phyloP scores from a whole-genome alignment of 2,113 vertebrate genomes.

The Dunckerocampus dactyliophorus region DNA sequence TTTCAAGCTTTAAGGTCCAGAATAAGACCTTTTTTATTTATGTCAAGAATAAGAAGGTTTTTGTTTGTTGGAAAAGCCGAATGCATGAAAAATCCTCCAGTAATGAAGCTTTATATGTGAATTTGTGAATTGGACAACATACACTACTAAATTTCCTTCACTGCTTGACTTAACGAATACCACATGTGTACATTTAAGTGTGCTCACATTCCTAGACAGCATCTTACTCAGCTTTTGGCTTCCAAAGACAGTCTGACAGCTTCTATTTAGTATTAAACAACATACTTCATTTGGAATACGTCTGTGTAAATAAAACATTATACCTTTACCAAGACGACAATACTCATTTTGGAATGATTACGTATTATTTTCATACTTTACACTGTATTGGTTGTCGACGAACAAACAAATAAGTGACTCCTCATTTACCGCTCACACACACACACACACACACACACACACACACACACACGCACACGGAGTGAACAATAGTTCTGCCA shows the following conservation, averaged over 20 bases:
- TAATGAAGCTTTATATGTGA: not conserved
- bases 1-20: too few relatives aligned
- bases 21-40: too few relatives aligned
- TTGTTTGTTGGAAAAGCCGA: not conserved
- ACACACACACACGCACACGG: constrained; percentile 15
- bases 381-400: not conserved
- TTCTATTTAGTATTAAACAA: too few relatives aligned
- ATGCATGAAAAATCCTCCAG: not conserved
- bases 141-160: not conserved
- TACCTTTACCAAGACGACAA: too few relatives aligned
- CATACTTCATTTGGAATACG: too few relatives aligned
- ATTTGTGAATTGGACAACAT: not conserved
- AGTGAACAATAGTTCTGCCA: constrained; percentile 44
- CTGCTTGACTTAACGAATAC: not conserved
- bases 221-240: not conserved
- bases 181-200: not conserved
- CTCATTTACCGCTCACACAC: constrained; percentile 42
- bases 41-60: too few relatives aligned
- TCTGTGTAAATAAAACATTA: too few relatives aligned
- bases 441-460: constrained; percentile 20
- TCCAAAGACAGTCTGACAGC: too few relatives aligned
- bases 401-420: constrained; percentile 41
- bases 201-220: not conserved
- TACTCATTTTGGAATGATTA: too few relatives aligned
- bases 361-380: too few relatives aligned